Conservation (phyloP, 2,113 vertebrate genomes). For the Grammomys surdaster region DNA sequence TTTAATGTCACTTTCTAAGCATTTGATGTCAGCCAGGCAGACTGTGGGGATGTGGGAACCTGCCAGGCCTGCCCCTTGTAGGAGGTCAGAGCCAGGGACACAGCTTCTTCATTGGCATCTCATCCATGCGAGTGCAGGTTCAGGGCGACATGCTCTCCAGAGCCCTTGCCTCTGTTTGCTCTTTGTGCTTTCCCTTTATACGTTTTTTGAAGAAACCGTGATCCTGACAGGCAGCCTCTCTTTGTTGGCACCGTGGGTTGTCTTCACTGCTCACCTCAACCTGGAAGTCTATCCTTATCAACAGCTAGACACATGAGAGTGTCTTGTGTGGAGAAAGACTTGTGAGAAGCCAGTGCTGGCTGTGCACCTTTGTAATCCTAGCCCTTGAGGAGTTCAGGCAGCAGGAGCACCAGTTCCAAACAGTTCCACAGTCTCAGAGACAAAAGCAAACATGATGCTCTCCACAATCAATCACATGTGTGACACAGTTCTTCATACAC, state of each 20-base stretch:
- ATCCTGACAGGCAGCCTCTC: background rate
- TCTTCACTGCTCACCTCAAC: background rate
- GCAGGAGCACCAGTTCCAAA: background rate
- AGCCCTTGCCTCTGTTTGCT: too few species aligned
- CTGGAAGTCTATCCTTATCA: background rate
- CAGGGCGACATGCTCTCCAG: background rate
- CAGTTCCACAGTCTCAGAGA: background rate
- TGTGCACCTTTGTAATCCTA: background rate
- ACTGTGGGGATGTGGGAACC: background rate
- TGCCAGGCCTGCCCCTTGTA: background rate
- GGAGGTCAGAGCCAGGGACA: background rate
- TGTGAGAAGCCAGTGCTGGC: background rate
- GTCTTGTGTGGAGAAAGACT: too few species aligned
- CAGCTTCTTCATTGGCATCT: background rate
- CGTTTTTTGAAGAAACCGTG: background rate
- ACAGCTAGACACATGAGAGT: accelerated
- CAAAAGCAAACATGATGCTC: background rate
- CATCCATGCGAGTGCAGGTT: accelerated
- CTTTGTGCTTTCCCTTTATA: background rate
- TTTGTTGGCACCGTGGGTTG: background rate
- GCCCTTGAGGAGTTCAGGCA: background rate
- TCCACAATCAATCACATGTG: background rate
- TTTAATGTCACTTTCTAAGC: slow-evolving; percentile 30
- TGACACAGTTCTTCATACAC: background rate
- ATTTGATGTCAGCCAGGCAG: background rate